phyloP scores from a whole-genome alignment of 1,140 invertebrate species.

The Drosophila lowei region DNA sequence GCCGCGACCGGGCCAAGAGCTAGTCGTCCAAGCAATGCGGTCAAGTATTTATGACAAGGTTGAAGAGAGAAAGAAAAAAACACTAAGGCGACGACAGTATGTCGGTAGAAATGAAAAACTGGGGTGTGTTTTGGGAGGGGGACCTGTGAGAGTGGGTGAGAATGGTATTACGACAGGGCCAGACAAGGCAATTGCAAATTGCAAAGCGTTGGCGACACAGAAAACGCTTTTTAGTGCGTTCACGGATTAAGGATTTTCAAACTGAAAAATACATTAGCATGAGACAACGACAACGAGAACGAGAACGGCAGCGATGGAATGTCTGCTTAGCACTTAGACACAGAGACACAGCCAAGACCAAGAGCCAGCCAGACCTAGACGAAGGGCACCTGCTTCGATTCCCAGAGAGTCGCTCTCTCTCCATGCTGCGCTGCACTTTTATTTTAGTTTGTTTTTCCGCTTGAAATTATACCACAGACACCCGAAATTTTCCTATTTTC shows the following conservation, averaged over 20 bases:
- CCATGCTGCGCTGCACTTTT: constrained; percentile 18
- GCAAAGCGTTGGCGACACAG: constrained; percentile 50
- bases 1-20: constrained; percentile 44
- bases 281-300: constrained; percentile 45
- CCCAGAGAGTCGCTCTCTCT: constrained; percentile 41
- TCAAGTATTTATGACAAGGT: constrained; percentile 80
- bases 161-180: constrained; percentile 39
- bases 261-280: constrained; percentile 80
- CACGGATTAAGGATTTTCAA: constrained; percentile 74
- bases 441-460: constrained; percentile 35
- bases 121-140: constrained; percentile 12
- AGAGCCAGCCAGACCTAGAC: constrained; percentile 22
- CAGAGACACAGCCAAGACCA: constrained; percentile 9
- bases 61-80: constrained; percentile 29
- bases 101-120: constrained; percentile 2
- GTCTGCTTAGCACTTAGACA: constrained; percentile 9
- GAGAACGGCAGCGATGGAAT: constrained; percentile 7
- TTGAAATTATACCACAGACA: constrained; percentile 53
- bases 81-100: constrained; percentile 7
- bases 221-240: constrained; percentile 76
- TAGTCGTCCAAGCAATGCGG: constrained; percentile 67
- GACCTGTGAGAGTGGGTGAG: background rate
- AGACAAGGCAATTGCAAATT: constrained; percentile 47
- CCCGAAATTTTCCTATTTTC: constrained; percentile 10
- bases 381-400: constrained; percentile 58